Base-by-base conservation (phyloP, 2,113 vertebrate species). In the Bagarius yarrelli region DNA sequence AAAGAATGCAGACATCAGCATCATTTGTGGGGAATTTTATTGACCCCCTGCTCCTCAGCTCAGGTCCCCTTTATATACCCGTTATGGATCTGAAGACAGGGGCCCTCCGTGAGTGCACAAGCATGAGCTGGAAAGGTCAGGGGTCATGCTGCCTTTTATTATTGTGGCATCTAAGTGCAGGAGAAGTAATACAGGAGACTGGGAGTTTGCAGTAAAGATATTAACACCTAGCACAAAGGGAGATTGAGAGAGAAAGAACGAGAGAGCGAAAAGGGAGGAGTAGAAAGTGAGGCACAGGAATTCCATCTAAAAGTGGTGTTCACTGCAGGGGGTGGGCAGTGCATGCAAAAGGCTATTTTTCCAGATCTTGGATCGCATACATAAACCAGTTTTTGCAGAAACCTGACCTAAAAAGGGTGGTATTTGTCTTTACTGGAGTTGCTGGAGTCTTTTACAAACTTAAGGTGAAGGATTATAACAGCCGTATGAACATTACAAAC, bases 141-240 rank as follows among this genome's bases (percentile, higher is more conserved):
- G 66, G 81, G 79, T 86, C 79, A 47, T 53, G 30, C 61, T 70
- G 59, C 55, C 84, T 73, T 86, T 47, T 79, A 81, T 86, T 86
- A 79, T 78, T 75, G 67, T 56, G 66, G 79, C 82, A 78, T 81
- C 76, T 56, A 57, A 81, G 61, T 78, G 74, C 79, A 47, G 79
- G 81, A 75, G 82, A 86, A 72, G 74, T 73, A 78, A 83, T 85
- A 81, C 78, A 78, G 64, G 67, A 56, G 73, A 83, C 50, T 71
- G 47, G 78, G 74, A 74, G 60, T 81, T 81, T 81, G 60, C 78
- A 61, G 60, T 75, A 81, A 85, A 83, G 67, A 83, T 83, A 81
- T 83, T 85, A 83, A 85, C 84, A 83, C 84, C 81, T 85, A 69
- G 81, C 75, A 81, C 74, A 57, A 67, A 55, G 80, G 71, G 40